A percentile compares a stretch with the other conserved stretches of the same genome.
These are phyloP conservation scores for Phyllotis vaccarum DNA, from an alignment of 2,797 vertebrate species.

Conservation along the genomic window DNA sequence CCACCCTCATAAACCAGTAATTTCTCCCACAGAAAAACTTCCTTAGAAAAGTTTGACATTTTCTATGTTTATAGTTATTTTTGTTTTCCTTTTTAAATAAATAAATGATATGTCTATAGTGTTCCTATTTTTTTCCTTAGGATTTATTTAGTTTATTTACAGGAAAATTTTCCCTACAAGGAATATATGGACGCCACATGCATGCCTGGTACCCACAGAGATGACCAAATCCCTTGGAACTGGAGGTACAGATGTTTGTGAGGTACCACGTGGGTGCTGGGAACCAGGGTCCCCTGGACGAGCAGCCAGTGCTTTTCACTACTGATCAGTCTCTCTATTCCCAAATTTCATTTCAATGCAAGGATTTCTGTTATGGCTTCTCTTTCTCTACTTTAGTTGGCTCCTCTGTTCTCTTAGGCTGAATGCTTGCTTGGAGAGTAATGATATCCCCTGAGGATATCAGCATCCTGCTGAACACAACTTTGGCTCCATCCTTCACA, in stretches of 20 bases:
- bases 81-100: background rate
- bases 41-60: slow-evolving; percentile 25
- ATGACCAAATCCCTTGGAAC: background rate
- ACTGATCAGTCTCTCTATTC: background rate
- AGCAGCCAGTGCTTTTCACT: background rate
- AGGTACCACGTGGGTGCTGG: background rate
- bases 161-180: background rate
- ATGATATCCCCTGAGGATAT: background rate
- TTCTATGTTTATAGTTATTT: background rate
- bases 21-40: slow-evolving; percentile 15
- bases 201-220: background rate
- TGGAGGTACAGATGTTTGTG: background rate
- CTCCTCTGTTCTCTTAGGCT: background rate
- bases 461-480: slow-evolving; percentile 8
- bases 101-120: background rate
- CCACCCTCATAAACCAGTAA: background rate
- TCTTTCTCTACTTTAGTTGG: background rate
- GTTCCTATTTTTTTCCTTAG: background rate
- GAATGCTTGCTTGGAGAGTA: slow-evolving; percentile 8
- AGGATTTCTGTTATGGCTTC: background rate
- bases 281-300: background rate
- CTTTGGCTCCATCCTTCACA: background rate
- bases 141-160: background rate
- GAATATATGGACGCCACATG: background rate
- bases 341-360: background rate